Base-by-base conservation (phyloP, 2,888 invertebrate species). In the Meiosimyza platycephala region DNA sequence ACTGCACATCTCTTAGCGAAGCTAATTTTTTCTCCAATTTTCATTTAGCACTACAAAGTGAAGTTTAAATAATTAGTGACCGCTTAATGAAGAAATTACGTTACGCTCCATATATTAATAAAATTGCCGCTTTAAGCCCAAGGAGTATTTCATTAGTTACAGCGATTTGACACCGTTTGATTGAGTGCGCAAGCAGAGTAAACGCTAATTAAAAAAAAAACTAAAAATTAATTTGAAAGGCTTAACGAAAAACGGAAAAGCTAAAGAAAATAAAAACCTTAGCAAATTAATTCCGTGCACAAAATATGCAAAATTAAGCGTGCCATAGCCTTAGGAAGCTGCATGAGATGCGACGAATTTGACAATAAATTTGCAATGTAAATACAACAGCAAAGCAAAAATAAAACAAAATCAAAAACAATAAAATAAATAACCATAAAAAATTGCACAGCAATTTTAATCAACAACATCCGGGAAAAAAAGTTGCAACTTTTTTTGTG, bases 351-450 rank as follows among this genome's bases (percentile, higher is more conserved):
- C 40, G 40, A 40, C 40, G 9, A 40, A 40, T 9, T 40, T 9
- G 40, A 40, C 40, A 40, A 69, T 60, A 59, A 63, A 71, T 68
- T 59, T 68, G 68, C 68, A 59, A 40, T 68, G 57, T 59, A 47
- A 68, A 68, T 68, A 16, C 22, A 28, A 28, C 28, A 28, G 59
- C 15, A 15, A 12, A 60, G 11, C 15, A 60, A 60, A 22, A 15
- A 60, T 1, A 40, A 40, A 40, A 40, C 40, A 40, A 7, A 12
- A 15, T 11, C 15, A 28, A 28, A 28, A 60, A 28, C 22, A 6
- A 60, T 15, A 28, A 59, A 60, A 60, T 28, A 59, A 13, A 9
- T 18, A 9, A 28, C 6, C 11, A 9, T 28, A 60, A 22, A 60
- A 15, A 60, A 9, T 6, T 9, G 18, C 62, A 6, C 48, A 16